Evolutionary conservation across 2,113 vertebrate species (phyloP).

Genomic region (Strix uralensis): DNA sequence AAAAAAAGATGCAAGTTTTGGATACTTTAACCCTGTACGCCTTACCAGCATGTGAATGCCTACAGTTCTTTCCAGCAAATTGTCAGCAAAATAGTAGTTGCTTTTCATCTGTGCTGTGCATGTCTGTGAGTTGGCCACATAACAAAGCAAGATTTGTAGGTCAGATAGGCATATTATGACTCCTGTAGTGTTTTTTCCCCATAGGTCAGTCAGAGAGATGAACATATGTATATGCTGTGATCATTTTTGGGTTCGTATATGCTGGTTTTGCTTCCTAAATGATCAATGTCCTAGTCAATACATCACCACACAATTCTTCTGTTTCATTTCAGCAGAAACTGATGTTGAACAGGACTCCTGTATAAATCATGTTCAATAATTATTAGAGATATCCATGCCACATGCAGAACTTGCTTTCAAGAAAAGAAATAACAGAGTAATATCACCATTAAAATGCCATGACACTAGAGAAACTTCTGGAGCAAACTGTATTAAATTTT

Average conservation of each 20-base stretch:
- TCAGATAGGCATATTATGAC: background rate
- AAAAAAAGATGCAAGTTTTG: background rate
- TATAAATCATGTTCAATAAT: background rate
- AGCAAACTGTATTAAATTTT: background rate
- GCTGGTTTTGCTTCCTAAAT: background rate
- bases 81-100: slow-evolving; percentile 61
- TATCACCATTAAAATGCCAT: background rate
- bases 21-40: background rate
- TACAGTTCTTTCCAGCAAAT: background rate
- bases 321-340: background rate
- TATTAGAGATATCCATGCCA: background rate
- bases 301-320: background rate
- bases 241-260: background rate
- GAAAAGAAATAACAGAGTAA: background rate
- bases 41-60: background rate
- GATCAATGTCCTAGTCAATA: background rate
- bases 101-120: background rate
- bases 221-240: background rate
- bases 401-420: background rate
- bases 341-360: background rate
- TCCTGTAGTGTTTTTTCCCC: background rate
- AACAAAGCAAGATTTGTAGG: background rate
- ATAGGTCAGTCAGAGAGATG: background rate
- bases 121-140: background rate
- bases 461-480: background rate